Conservation (phyloP, 2,888 invertebrate genomes). For the Anthophora plumipes region DNA sequence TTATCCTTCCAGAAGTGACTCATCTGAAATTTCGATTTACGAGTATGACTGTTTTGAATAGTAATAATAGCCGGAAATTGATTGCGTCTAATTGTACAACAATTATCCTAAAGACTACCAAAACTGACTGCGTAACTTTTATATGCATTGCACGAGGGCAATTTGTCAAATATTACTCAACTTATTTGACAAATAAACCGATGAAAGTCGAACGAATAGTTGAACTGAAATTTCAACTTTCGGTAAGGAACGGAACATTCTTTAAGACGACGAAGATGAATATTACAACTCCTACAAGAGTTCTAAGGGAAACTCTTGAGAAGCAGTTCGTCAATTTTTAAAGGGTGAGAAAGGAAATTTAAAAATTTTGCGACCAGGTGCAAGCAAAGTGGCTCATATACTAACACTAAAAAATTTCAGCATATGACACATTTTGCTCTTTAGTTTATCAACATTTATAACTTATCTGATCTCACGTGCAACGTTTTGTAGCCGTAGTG, state of each 20-base stretch:
- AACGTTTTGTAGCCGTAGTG: not conserved
- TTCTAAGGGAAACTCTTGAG: not conserved
- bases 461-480: not conserved
- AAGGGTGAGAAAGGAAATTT: not conserved
- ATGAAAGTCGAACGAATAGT: too few species aligned
- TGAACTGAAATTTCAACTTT: too few species aligned
- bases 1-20: constrained; percentile 16
- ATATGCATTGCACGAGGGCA: not conserved
- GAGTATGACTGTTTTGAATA: not conserved
- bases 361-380: not conserved
- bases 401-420: not conserved
- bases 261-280: too few species aligned
- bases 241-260: too few species aligned
- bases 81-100: constrained; percentile 8
- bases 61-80: constrained; percentile 8
- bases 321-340: not conserved
- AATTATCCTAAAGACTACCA: not conserved
- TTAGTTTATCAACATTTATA: not conserved
- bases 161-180: too few species aligned
- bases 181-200: too few species aligned
- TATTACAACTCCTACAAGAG: too few species aligned
- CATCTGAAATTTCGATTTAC: constrained; percentile 35
- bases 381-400: not conserved
- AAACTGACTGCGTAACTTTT: not conserved
- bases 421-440: not conserved